Percentiles rank a stretch among this genome's conserved stretches.
Conservation (phyloP, 2,113 vertebrate species). For the Carlito syrichta region DNA sequence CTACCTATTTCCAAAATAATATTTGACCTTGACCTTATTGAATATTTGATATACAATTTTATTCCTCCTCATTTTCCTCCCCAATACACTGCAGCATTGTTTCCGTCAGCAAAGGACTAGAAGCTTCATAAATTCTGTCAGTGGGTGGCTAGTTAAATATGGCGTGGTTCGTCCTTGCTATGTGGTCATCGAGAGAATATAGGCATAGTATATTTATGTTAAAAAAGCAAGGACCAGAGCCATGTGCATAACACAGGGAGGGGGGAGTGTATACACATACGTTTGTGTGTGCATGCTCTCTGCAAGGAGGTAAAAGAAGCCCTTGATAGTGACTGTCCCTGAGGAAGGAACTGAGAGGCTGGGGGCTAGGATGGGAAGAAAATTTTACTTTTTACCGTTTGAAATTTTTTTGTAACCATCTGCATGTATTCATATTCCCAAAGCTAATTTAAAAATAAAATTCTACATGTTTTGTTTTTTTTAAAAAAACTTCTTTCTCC, state of each 20-base stretch:
- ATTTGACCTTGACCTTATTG: slow-evolving; percentile 43
- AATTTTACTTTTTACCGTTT: background rate
- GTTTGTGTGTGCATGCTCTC: background rate
- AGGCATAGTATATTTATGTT: background rate
- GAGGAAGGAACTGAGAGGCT: background rate
- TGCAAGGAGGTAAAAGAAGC: background rate
- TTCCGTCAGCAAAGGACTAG: background rate
- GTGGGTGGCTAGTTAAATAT: slow-evolving; percentile 12
- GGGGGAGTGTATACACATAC: fast-evolving
- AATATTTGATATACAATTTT: slow-evolving; percentile 17
- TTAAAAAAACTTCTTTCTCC: background rate
- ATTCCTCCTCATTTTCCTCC: background rate
- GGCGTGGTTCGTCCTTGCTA: background rate
- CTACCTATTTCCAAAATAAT: slow-evolving; percentile 45
- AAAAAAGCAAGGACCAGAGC: background rate
- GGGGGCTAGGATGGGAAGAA: background rate
- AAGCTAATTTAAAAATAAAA: background rate
- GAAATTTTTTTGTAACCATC: background rate
- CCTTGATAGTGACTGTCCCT: background rate
- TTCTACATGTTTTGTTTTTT: background rate
- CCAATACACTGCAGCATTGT: background rate
- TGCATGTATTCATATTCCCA: background rate
- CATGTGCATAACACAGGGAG: background rate
- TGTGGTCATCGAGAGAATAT: background rate
- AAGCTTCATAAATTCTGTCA: slow-evolving; percentile 43